phyloP scores from a whole-genome alignment of 2,797 vertebrate genomes.

The Muscicapa comitata region DNA sequence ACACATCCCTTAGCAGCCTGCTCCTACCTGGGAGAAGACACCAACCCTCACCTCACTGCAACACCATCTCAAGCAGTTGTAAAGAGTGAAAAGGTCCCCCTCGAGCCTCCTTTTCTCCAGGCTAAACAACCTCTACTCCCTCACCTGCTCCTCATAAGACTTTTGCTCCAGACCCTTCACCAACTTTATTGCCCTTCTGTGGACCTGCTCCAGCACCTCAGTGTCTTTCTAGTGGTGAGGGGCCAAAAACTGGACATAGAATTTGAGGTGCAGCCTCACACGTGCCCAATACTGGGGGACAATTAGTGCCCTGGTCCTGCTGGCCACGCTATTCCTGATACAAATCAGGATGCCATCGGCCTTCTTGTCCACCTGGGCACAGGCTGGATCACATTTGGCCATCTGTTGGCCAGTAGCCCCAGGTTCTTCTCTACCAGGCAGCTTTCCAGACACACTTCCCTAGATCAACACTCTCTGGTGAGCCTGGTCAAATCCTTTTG shows the following conservation, averaged over 20 bases:
- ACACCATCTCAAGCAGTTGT: not conserved
- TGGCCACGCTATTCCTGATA: not conserved
- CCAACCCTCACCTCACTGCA: not conserved
- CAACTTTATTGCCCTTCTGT: not conserved
- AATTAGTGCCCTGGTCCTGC: not conserved
- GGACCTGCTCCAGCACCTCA: not conserved
- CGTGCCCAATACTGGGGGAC: rapidly evolving
- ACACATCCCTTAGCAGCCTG: not conserved
- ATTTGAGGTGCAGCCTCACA: rapidly evolving
- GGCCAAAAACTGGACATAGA: not conserved
- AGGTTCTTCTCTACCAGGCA: not conserved
- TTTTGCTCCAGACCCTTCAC: not conserved
- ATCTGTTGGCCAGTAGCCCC: not conserved
- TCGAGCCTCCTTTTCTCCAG: not conserved
- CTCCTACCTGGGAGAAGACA: not conserved
- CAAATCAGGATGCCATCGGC: not conserved
- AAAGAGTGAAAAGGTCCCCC: rapidly evolving
- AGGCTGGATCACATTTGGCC: not conserved
- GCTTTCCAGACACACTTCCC: not conserved
- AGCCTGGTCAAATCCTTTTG: not conserved
- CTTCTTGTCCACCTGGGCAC: not conserved
- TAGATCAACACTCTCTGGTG: not conserved
- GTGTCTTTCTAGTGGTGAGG: not conserved
- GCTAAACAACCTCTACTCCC: not conserved
- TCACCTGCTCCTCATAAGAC: rapidly evolving